Conservation (phyloP, 2,888 invertebrate species). For the Chrysolina americana region DNA sequence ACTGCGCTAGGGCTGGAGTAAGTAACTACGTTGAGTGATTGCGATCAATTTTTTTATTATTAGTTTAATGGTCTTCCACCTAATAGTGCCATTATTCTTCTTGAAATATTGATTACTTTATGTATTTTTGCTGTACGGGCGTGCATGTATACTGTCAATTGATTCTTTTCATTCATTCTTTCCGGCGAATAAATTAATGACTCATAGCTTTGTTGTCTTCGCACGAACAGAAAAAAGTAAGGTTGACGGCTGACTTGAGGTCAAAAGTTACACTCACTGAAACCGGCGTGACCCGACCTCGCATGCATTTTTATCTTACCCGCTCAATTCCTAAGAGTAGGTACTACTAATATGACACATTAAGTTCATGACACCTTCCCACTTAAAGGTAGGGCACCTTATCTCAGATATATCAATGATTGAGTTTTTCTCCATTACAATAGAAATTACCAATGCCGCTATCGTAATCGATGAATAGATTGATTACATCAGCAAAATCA, state of each 20-base stretch:
- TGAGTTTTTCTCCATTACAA: slow-evolving; percentile 15
- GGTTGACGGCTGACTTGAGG: slow-evolving; percentile 11
- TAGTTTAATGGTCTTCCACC: no score
- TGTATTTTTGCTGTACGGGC: no score
- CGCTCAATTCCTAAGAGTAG: slow-evolving; percentile 4
- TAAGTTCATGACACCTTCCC: slow-evolving; percentile 18
- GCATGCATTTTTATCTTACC: background rate
- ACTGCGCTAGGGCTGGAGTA: no score
- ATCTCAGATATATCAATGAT: slow-evolving; percentile 11
- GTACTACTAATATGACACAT: slow-evolving; percentile 5
- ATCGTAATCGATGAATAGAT: slow-evolving; percentile 19
- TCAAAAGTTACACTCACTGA: slow-evolving; percentile 15
- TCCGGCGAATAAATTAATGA: background rate
- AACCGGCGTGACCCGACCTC: slow-evolving; percentile 10
- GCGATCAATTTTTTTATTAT: no score
- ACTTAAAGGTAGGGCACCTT: slow-evolving; percentile 14
- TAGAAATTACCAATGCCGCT: slow-evolving; percentile 21
- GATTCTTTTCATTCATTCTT: no score
- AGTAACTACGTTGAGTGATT: no score
- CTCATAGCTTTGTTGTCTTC: background rate
- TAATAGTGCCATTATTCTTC: no score
- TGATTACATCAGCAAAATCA: slow-evolving; percentile 7
- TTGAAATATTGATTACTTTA: no score
- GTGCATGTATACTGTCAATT: no score
- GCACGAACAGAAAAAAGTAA: background rate